Base-by-base conservation (phyloP, 2,888 invertebrate species). In the Himalopsyche tibetana region DNA sequence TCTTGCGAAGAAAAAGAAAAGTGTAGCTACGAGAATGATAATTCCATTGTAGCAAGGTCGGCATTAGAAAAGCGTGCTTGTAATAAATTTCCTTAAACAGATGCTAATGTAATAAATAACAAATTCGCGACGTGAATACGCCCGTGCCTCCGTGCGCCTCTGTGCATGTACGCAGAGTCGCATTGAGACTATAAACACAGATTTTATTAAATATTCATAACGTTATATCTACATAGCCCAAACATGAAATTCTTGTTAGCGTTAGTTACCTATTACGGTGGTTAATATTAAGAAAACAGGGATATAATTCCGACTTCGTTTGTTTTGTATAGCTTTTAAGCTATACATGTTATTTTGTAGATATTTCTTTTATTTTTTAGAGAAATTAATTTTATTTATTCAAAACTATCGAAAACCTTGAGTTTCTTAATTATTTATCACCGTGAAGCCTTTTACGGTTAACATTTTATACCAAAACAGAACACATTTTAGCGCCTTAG, bases 81-180 rank as follows among this genome's bases (percentile, higher is more conserved):
- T 28, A 63, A 63, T 63, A 63, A 63, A 63, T 63, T 63, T 63
- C 63, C 63, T 63, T 63, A 63, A 63, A 63, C 63, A 63, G 19
- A 63, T 63, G 63, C 63, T 63, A 63, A 63, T 63, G 63, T 63
- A 63, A 63, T 63, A 63, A 63, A 63, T 63, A 63, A 63, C 63
- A 63, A 63, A 63, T 63, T 63, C 63, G n/a, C 63, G n/a, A 19
- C 63, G 51, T 28, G 63, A 63, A 63, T 63, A 19, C 63, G 63
- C 63, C 63, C 19, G 63, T 63, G 63, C 63, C 63, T 63, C 15
- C 19, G 63, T 63, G 63, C 63, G 63, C 8, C 63, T 63, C 63
- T 63, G 63, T 63, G 28, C 63, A 63, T 63, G 63, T 19, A 28
- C 63, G 11, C 63, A 63, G 28, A 6, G 63, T 28, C 63, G 19